Percentiles rank a stretch among this genome's conserved stretches.
phyloP scores from a whole-genome alignment of 2,888 invertebrate genomes.

The Nomada ferruginata region DNA sequence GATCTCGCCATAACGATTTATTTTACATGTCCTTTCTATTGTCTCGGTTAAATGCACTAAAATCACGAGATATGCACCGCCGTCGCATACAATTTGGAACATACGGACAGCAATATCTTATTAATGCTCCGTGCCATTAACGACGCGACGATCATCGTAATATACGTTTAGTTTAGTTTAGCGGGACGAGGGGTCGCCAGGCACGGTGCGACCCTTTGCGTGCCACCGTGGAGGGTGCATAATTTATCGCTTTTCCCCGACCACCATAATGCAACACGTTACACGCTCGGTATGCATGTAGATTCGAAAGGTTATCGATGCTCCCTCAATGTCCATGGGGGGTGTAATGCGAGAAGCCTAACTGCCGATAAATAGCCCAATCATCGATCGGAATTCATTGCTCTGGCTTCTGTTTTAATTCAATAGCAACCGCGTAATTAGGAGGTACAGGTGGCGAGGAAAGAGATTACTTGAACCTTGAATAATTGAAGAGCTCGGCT shows the following conservation, averaged over 20 bases:
- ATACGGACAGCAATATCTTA: slow-evolving; percentile 82
- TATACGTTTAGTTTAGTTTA: slow-evolving; percentile 81
- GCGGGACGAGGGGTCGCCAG: slow-evolving; percentile 66
- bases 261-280: slow-evolving; percentile 75
- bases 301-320: slow-evolving; percentile 75
- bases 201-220: slow-evolving; percentile 63
- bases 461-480: not conserved
- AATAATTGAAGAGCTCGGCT: not conserved
- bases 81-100: slow-evolving; percentile 74
- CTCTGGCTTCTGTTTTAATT: slow-evolving; percentile 46
- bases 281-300: slow-evolving; percentile 74
- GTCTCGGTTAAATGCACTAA: not conserved
- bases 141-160: slow-evolving; percentile 81
- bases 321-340: slow-evolving; percentile 66
- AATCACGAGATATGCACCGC: slow-evolving; percentile 8
- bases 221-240: slow-evolving; percentile 79
- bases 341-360: slow-evolving; percentile 58
- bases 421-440: slow-evolving; percentile 35
- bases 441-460: not conserved
- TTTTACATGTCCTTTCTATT: slow-evolving; percentile 13
- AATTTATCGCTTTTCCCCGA: slow-evolving; percentile 81
- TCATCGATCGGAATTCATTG: slow-evolving; percentile 71
- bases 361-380: slow-evolving; percentile 72
- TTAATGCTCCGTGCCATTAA: slow-evolving; percentile 81
- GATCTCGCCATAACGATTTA: not conserved